phyloP scores from a whole-genome alignment of 2,797 vertebrate species.

The Poecilia picta region DNA sequence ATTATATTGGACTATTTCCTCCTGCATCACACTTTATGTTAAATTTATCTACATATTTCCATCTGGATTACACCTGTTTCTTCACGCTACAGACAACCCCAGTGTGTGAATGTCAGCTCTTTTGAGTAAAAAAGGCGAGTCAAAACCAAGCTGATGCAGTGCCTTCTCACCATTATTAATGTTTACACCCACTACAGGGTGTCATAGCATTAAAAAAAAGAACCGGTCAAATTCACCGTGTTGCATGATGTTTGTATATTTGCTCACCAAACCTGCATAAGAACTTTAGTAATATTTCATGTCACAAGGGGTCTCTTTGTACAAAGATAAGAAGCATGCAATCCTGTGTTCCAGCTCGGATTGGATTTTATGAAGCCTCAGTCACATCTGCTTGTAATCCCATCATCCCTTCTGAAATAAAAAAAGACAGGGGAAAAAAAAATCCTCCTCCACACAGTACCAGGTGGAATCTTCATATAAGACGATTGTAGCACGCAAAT shows the following conservation, averaged over 20 bases:
- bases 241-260: background rate
- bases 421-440: constrained; percentile 35
- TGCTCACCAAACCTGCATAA: background rate
- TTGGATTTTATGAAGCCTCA: constrained; percentile 48
- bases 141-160: background rate
- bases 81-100: background rate
- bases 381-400: constrained; percentile 72
- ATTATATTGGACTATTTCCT: background rate
- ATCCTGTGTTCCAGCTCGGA: constrained; percentile 38
- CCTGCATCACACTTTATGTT: background rate
- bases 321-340: constrained; percentile 48
- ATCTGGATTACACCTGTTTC: background rate
- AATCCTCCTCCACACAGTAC: constrained; percentile 43
- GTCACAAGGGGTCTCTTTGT: constrained; percentile 22
- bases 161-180: background rate
- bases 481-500: constrained; percentile 33
- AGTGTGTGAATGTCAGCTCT: background rate
- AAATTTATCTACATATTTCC: background rate
- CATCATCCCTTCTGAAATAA: constrained; percentile 51
- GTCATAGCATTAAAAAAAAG: constrained; percentile 2
- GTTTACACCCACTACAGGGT: background rate
- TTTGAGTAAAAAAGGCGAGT: background rate
- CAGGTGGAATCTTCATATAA: constrained; percentile 57
- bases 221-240: constrained; percentile 24
- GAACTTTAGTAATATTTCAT: constrained; percentile 39